These are phyloP conservation scores for Mylabris phalerata DNA, from an alignment of 1,140 invertebrate species.

Conservation along the genomic window DNA sequence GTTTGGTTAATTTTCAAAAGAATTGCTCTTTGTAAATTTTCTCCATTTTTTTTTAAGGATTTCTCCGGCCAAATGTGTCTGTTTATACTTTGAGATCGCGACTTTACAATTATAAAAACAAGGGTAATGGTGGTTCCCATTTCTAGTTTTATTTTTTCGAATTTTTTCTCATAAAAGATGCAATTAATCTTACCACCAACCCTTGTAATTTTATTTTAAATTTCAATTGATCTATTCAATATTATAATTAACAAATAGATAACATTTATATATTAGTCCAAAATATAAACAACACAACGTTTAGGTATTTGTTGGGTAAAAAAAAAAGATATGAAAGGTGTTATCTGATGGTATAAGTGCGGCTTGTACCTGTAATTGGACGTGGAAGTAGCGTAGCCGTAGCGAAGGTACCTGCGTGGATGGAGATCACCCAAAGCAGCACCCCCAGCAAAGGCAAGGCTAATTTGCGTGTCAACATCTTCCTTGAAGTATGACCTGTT, in stretches of 20 bases:
- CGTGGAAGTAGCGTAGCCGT: slow-evolving; percentile 11
- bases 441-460: slow-evolving; percentile 27
- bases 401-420: slow-evolving; percentile 26
- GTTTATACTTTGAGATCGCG: slow-evolving; percentile 4
- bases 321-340: neutral
- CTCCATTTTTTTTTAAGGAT: slow-evolving; percentile 1
- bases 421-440: slow-evolving; percentile 26
- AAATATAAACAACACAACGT: slow-evolving; percentile 10
- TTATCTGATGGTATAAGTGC: slow-evolving; percentile 20
- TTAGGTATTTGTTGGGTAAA: neutral
- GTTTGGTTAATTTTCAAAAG: neutral
- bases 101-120: neutral
- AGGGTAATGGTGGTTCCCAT: no score
- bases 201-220: no score
- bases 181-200: no score
- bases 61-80: neutral
- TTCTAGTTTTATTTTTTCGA: no score
- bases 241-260: neutral
- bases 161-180: no score
- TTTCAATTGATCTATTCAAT: no score
- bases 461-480: slow-evolving; percentile 20
- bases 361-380: slow-evolving; percentile 20
- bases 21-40: slow-evolving; percentile 1
- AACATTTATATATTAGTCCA: neutral
- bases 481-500: slow-evolving; percentile 8